Evolutionary conservation across 2,888 invertebrate genomes (phyloP), one percentile per base, ranked within the genome.

Genomic region (Agrilus cyanescens): DNA sequence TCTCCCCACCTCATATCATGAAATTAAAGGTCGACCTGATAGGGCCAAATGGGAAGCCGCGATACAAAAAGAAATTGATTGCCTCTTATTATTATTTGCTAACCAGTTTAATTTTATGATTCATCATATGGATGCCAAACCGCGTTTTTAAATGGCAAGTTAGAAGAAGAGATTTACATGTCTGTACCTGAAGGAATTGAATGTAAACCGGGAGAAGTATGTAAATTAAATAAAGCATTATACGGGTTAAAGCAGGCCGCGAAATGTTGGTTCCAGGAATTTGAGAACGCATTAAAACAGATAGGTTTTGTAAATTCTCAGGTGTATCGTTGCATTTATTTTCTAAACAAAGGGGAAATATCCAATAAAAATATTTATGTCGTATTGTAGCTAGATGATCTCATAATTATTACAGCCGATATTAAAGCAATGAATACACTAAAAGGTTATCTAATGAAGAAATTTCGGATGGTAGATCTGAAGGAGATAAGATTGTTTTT

Each of bases 231-330:
- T 18, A 53, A 53, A 41, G 50, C 45, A 18, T 50, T 57, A 33
- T 56, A 57, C 48, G 55, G 55, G 0, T 37, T 57, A 16, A 52
- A 54, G 35, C 52, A 55, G 35, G 37, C 54, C 5, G 45, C 50
- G 6, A 30, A 47, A 34, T 45, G 38, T 32, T 53, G 52, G 51
- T 43, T 47, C 35, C 34, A 39, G 20, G 12, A 20, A 14, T 48
- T 48, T 33, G 37, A 47, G 33, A 8, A 45, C n/a, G 18, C 35
- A 13, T 37, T 48, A 33, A 41, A 41, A 34, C 35, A 38, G 20
- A 18, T 33, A 37, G 35, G 16, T 40, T 48, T 48, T 44, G n/a
- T 37, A 46, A 44, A 39, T 40, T 47, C 42, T 12, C 6, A 15
- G 29, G 42, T 35, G 8, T 45, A 47, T 30, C 25, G 16, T 20